These are phyloP conservation scores for Pipistrellus nathusii DNA, from an alignment of 2,797 vertebrate genomes.

Conservation along the genomic window DNA sequence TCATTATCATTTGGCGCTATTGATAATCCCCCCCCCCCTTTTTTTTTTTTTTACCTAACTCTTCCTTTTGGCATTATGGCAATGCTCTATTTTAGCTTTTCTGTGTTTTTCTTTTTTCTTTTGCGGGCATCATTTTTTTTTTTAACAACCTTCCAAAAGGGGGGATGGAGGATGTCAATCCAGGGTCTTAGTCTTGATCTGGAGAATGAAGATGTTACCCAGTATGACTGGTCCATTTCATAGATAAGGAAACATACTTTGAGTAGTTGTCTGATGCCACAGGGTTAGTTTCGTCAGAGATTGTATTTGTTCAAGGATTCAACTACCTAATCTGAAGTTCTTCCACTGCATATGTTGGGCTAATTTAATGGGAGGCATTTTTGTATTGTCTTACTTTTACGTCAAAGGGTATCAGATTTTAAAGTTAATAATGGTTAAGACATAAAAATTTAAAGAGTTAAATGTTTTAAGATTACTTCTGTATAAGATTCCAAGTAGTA, in stretches of 20 bases:
- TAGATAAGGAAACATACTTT: not conserved
- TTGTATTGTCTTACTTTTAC: not conserved
- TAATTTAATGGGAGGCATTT: not conserved
- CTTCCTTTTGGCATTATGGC: not conserved
- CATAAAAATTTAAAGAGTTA: slow-evolving; percentile 19
- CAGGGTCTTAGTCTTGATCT: not conserved
- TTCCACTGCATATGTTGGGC: not conserved
- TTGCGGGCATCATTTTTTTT: not conserved
- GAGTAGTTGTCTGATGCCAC: not conserved
- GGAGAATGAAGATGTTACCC: not conserved
- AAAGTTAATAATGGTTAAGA: slow-evolving; percentile 46
- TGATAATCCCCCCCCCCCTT: not conserved
- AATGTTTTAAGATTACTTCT: slow-evolving; percentile 53
- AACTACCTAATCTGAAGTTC: not conserved
- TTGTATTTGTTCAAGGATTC: not conserved
- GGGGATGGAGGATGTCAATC: not conserved
- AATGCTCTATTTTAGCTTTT: not conserved
- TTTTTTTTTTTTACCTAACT: not conserved
- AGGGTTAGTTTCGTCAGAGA: not conserved
- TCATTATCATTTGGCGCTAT: not conserved
- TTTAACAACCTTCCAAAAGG: not conserved
- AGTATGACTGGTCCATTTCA: not conserved
- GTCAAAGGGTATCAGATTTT: slow-evolving; percentile 23
- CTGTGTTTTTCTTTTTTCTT: not conserved
- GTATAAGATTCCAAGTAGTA: slow-evolving; percentile 52